Base-by-base conservation (phyloP, 2,888 invertebrate species). In the Drosophila siamana region DNA sequence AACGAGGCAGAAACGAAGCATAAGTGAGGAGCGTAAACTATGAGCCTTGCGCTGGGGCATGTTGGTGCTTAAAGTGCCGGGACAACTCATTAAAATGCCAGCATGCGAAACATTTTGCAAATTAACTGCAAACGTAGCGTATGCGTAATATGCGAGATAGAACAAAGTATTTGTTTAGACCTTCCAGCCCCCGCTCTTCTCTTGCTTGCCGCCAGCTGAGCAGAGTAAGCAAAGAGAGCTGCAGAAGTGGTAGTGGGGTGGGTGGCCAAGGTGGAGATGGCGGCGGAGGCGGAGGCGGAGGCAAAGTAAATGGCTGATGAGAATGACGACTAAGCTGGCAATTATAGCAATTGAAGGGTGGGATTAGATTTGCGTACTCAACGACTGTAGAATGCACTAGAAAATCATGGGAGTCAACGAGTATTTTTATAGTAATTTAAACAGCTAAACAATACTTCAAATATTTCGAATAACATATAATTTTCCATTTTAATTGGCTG, bases 41-140 rank as follows among this genome's bases (percentile, higher is more conserved):
- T 2, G 2, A 11, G 19, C 13, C n/a, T n/a, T n/a, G n/a, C n/a
- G n/a, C n/a, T n/a, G n/a, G 13, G 9, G 16, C n/a, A 30, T 36
- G 56, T 15, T 40, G 47, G 51, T 41, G 40, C 38, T 78, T 70
- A 78, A 77, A 77, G 63, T 67, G 70, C 74, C 66, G 76, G 62
- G 78, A 79, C 79, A 83, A 69, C 82, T 83, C 83, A 87, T 83
- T 83, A 79, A 86, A 74, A 77, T 75, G 82, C 77, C 79, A 68
- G 69, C 59, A 70, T 76, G 69, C 69, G 79, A 61, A 84, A 81
- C 85, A 81, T 86, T 86, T 88, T 78, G 84, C 81, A 86, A 88
- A 86, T 86, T 85, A 88, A 86, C 85, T 86, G 84, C 88, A 70
- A 81, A 83, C 85, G 87, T 75, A 69, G 82, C 83, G 82, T 83